phyloP scores from a whole-genome alignment of 2,797 vertebrate species.

The Epinephelus coioides region DNA sequence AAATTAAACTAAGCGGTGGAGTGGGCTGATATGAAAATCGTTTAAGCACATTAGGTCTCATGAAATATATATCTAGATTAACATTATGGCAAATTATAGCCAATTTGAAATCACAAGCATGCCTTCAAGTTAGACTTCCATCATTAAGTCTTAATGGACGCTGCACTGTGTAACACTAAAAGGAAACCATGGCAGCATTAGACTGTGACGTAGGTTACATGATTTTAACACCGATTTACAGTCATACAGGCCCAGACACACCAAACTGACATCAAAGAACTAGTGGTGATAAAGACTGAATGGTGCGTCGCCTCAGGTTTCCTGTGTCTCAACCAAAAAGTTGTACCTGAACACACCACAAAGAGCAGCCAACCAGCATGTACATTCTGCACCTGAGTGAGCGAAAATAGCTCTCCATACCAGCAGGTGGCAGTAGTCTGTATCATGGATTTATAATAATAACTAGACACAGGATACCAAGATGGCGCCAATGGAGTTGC shows the following conservation, averaged over 20 bases:
- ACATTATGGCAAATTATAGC: slow-evolving; percentile 54
- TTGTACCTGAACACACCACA: too few relatives aligned
- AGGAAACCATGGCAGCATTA: slow-evolving; percentile 29
- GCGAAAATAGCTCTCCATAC: too few relatives aligned
- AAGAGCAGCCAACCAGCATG: too few relatives aligned
- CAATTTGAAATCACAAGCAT: slow-evolving; percentile 56
- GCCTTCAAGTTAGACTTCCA: slow-evolving; percentile 47
- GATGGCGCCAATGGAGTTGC: too few relatives aligned
- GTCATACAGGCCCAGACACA: background rate
- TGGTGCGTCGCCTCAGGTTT: too few relatives aligned
- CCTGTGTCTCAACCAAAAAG: too few relatives aligned
- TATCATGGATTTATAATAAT: too few relatives aligned
- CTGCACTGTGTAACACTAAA: slow-evolving; percentile 31
- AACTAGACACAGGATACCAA: too few relatives aligned
- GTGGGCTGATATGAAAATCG: slow-evolving; percentile 30
- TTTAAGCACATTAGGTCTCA: slow-evolving; percentile 51
- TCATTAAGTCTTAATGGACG: slow-evolving; percentile 58
- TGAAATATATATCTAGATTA: slow-evolving; percentile 56
- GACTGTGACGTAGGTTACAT: background rate
- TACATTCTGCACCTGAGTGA: too few relatives aligned
- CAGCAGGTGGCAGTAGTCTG: too few relatives aligned
- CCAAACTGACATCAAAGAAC: too few relatives aligned
- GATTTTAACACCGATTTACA: slow-evolving; percentile 12
- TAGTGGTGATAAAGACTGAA: too few relatives aligned
- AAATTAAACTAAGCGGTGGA: slow-evolving; percentile 52